phyloP scores from a whole-genome alignment of 2,888 invertebrate species.

The Hirtodrosophila duncani region DNA sequence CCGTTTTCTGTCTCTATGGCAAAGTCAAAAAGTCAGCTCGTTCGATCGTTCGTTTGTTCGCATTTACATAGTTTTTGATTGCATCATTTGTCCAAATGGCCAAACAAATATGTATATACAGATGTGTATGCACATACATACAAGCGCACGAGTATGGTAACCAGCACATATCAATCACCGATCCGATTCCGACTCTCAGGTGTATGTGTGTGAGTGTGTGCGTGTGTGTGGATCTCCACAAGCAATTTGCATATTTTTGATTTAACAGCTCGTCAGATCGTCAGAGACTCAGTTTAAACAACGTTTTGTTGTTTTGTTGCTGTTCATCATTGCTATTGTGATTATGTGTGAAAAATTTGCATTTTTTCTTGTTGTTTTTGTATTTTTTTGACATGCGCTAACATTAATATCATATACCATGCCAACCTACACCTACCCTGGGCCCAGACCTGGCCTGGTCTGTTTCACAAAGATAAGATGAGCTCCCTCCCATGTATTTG shows the following conservation, averaged over 20 bases:
- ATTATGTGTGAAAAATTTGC: conserved; percentile 58
- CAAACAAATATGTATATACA: conserved; percentile 46
- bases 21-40: conserved; percentile 25
- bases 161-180: conserved; percentile 65
- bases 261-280: conserved; percentile 60
- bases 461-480: conserved; percentile 50
- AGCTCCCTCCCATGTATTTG: conserved; percentile 27
- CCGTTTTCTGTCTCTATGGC: background rate
- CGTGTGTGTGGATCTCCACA: conserved; percentile 48
- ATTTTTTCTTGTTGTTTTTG: conserved; percentile 41
- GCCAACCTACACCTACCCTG: no score
- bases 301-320: conserved; percentile 28
- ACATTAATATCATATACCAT: conserved; percentile 38
- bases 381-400: conserved; percentile 35
- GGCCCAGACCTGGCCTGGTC: no score
- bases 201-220: background rate
- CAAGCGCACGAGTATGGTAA: no score
- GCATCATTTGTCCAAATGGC: conserved; percentile 68
- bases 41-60: no score
- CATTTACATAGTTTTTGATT: conserved; percentile 70
- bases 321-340: conserved; percentile 53
- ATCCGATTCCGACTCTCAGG: conserved; percentile 4
- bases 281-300: background rate
- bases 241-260: conserved; percentile 72
- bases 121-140: no score